These are phyloP conservation scores for Theristicus caerulescens DNA, from an alignment of 2,113 vertebrate genomes.

Conservation along the genomic window DNA sequence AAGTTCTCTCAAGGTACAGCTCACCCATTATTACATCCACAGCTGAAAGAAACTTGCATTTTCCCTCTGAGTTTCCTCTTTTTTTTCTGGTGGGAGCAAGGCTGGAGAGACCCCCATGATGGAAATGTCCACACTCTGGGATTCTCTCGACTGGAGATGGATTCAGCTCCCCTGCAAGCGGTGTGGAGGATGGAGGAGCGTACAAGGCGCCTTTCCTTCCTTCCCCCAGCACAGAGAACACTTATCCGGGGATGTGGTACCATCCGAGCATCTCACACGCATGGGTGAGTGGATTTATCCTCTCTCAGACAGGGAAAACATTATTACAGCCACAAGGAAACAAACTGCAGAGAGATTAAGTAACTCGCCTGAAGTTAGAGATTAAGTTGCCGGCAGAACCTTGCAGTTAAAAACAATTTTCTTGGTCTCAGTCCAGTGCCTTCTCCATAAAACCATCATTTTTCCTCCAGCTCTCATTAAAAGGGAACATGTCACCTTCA, in stretches of 20 bases:
- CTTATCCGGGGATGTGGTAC: not conserved
- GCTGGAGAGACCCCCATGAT: fast-evolving
- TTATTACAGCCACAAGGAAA: not conserved
- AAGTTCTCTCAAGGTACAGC: not conserved
- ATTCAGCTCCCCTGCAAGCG: not conserved
- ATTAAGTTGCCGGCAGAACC: not conserved
- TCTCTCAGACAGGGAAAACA: not conserved
- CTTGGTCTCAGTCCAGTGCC: not conserved
- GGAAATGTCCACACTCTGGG: not conserved
- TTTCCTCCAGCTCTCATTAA: not conserved
- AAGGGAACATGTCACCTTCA: not conserved
- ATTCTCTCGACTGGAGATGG: not conserved
- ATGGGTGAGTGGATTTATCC: not conserved
- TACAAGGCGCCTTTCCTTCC: not conserved
- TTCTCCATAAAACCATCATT: not conserved
- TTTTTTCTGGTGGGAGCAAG: not conserved
- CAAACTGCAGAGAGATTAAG: not conserved
- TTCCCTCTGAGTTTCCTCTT: not conserved
- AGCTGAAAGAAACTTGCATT: not conserved
- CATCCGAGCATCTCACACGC: not conserved
- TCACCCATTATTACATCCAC: not conserved
- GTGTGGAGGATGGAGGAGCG: not conserved
- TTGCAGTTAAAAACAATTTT: not conserved
- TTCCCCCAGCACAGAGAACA: not conserved
- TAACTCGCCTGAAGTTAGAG: not conserved